Base-by-base conservation (phyloP, 2,888 invertebrate species). In the Gandaritis pyraliata region DNA sequence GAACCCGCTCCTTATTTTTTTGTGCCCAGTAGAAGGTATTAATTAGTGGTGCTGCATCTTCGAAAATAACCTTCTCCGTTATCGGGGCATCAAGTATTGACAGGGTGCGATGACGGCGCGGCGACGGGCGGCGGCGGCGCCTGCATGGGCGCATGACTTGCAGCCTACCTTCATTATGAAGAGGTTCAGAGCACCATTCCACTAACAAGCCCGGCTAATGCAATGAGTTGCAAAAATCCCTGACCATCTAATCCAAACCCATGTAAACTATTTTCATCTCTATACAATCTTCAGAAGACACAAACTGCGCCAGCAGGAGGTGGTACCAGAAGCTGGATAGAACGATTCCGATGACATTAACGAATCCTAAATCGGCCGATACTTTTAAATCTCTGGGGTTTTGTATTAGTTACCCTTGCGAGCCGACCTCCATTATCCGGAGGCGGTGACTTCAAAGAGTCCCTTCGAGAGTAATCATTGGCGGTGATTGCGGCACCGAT, bases 141-240 rank as follows among this genome's bases (percentile, higher is more conserved):
- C n/a, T n/a, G 86, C 84, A 85, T 81, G 81, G 77, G 78, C 80
- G 81, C 80, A 74, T 92, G 91, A 92, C 91, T 92, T 90, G 91
- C 91, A 86, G 71, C 81, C 82, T 80, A 75, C 82, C 85, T 87
- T 91, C 88, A 90, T 89, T 90, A 90, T 86, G 81, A 63, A 58
- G 55, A 73, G 76, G 76, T 75, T 73, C 74, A 72, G 69, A 76
- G 73, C 76, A 75, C 74, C 83, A 68, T 66, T 59, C 59, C 61
- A 87, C 90, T 92, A 92, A 92, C 92, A 90, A 92, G 92, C 90
- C 86, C 72, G 80, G 89, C 87, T 90, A 91, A 91, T 90, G 89
- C 91, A 89, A 85, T 92, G 92, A 92, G 79, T 92, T 90, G 92
- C 90, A 88, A 90, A 69, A 92, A 87, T 75, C 74, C 77, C 75